phyloP scores from a whole-genome alignment of 2,888 invertebrate genomes.

The Ennomos fuscantarius region DNA sequence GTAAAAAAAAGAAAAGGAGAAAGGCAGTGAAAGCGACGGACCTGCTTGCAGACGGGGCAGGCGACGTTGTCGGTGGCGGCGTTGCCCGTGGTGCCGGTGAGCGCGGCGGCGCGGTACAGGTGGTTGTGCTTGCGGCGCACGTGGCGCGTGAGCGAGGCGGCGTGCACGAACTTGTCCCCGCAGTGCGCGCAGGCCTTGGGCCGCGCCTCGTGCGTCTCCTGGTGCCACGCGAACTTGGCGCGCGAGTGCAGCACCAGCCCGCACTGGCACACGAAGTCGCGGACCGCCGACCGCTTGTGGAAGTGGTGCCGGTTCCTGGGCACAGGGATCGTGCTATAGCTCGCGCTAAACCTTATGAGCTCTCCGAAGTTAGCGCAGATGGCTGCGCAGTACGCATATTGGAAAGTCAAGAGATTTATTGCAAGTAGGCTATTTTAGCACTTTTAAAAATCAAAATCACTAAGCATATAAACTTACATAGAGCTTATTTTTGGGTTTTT shows the following conservation, averaged over 20 bases:
- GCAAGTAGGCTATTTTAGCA: too few relatives aligned
- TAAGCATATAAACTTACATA: too few relatives aligned
- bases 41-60: constrained; percentile 91
- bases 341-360: too few relatives aligned
- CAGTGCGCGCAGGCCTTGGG: constrained; percentile 94
- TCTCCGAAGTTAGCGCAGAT: too few relatives aligned
- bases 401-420: too few relatives aligned
- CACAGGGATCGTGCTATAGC: too few relatives aligned
- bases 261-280: constrained; percentile 91
- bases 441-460: too few relatives aligned
- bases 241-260: constrained; percentile 93
- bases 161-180: constrained; percentile 94
- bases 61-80: constrained; percentile 89
- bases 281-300: constrained; percentile 87
- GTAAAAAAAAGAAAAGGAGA: too few relatives aligned
- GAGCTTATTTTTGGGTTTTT: too few relatives aligned
- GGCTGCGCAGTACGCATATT: too few relatives aligned
- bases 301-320: constrained; percentile 89
- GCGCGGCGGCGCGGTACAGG: constrained; percentile 87
- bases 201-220: constrained; percentile 92
- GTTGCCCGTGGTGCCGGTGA: constrained; percentile 87
- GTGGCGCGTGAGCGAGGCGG: constrained; percentile 93
- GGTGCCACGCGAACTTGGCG: constrained; percentile 94
- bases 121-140: constrained; percentile 92
- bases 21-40: constrained; percentile 36